Evolutionary conservation across 2,113 vertebrate genomes (phyloP).

Genomic region (Sinocyclocheilus anophthalmus): DNA sequence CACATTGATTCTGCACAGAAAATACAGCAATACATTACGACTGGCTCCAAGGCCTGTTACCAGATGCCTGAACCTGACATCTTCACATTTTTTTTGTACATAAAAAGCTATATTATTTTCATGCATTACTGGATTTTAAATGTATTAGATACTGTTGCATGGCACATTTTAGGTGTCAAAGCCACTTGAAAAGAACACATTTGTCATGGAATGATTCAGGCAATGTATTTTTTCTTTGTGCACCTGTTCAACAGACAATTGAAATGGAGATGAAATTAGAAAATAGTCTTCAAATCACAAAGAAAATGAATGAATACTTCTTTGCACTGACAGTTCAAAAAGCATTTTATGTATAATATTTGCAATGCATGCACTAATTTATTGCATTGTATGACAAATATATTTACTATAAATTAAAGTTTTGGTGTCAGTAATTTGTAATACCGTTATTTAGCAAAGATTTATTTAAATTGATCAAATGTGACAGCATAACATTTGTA

Average conservation of each 20-base stretch:
- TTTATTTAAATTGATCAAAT: too few relatives aligned
- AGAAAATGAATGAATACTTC: background rate
- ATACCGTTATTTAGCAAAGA: too few relatives aligned
- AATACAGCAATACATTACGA: conserved; percentile 30
- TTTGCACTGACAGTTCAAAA: background rate
- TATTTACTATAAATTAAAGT: too few relatives aligned
- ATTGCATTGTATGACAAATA: too few relatives aligned
- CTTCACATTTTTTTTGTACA: background rate
- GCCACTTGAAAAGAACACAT: background rate
- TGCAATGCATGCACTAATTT: too few relatives aligned
- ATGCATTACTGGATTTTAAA: background rate
- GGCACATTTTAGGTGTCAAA: background rate
- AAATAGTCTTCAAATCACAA: background rate
- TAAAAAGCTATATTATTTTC: background rate
- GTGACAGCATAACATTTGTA: too few relatives aligned
- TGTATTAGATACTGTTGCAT: background rate
- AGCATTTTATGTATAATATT: too few relatives aligned
- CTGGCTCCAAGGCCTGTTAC: conserved; percentile 6
- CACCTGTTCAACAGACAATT: background rate
- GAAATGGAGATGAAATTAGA: background rate
- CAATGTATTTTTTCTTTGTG: background rate
- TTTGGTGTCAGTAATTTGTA: too few relatives aligned
- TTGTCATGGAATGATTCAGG: background rate
- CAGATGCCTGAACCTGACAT: background rate
- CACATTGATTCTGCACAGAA: conserved; percentile 29